These are phyloP conservation scores for Hoplostethus mediterraneus DNA, from an alignment of 2,797 vertebrate species.

Conservation along the genomic window DNA sequence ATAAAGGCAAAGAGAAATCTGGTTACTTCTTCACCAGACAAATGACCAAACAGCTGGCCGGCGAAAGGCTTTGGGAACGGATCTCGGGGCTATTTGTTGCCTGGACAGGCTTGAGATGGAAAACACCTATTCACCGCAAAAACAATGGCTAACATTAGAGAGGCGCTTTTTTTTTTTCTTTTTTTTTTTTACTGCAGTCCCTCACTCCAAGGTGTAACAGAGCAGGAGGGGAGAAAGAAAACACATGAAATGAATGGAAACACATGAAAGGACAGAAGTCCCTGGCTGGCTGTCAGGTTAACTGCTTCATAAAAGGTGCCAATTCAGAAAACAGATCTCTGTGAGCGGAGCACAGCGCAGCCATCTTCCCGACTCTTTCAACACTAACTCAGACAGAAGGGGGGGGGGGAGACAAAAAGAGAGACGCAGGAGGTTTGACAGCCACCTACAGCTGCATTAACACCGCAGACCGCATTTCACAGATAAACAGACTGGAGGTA, in stretches of 20 bases:
- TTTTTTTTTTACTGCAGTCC: slow-evolving; percentile 9
- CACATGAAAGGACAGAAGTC: slow-evolving; percentile 56
- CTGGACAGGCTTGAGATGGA: slow-evolving; percentile 28
- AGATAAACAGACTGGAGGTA: slow-evolving; percentile 35
- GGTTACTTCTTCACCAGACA: slow-evolving; percentile 58
- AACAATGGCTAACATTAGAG: slow-evolving; percentile 41
- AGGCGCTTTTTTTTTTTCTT: slow-evolving; percentile 18
- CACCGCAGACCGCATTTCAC: slow-evolving; percentile 31
- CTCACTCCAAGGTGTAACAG: slow-evolving; percentile 21
- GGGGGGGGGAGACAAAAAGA: slow-evolving; percentile 27
- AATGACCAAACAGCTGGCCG: slow-evolving; percentile 57
- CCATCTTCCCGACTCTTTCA: slow-evolving; percentile 20
- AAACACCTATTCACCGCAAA: slow-evolving; percentile 29
- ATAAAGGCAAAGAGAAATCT: slow-evolving; percentile 62
- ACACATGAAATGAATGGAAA: slow-evolving; percentile 57
- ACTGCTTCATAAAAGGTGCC: slow-evolving; percentile 68
- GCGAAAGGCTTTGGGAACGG: slow-evolving; percentile 35
- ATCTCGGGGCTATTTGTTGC: slow-evolving; percentile 47
- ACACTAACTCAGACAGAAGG: slow-evolving; percentile 11
- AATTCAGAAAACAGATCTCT: slow-evolving; percentile 64
- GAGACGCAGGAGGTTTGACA: slow-evolving; percentile 33
- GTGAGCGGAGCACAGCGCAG: slow-evolving; percentile 20
- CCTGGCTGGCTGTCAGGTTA: slow-evolving; percentile 67
- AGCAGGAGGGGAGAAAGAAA: not conserved
- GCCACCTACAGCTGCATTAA: slow-evolving; percentile 50